Evolutionary conservation across 2,888 invertebrate genomes (phyloP), one percentile per base, ranked within the genome.

Genomic region (Meteorus cinctellus): DNA sequence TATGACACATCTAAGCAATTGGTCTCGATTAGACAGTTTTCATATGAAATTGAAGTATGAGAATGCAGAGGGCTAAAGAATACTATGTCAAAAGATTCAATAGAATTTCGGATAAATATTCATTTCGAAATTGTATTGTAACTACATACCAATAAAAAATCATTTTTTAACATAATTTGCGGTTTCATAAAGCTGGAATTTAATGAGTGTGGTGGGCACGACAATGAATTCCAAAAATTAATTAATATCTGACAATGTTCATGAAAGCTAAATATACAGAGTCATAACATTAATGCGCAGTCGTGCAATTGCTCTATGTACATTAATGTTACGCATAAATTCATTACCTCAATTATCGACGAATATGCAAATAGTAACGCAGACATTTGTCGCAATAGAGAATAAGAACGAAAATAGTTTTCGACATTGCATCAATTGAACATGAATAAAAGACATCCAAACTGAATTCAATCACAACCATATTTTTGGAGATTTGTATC

Each of bases 331-430:
- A 27, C 63, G 60, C 74, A 73, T 76, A 78, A 75, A 80, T 80
- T 80, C 78, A 76, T 80, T 77, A 78, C 65, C 71, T 51, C 63
- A 74, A 80, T 80, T 80, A 80, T 78, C 76, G 76, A 69, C 48
- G 67, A 74, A 77, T 74, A 75, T 77, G 72, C 75, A 76, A 80
- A 78, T 75, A 70, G 74, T 78, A 68, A 62, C 5, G 48, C 68
- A 68, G 51, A 70, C 48, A 67, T 71, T 59, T 41, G 74, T 62
- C 34, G 48, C n/a, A 31, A 59, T 69, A 59, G 45, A 41, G 16
- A 27, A 2, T 31, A 63, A 63, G 27, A 31, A 63, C 8, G 8
- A 63, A 63, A 31, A 63, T 31, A 29, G 14, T 31, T 16, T 12
- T 59, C 12, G 16, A 27, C 59, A 55, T 6, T 19, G 16, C 19